Evolutionary conservation across 2,797 vertebrate species (phyloP).

Genomic region (Coluber constrictor): DNA sequence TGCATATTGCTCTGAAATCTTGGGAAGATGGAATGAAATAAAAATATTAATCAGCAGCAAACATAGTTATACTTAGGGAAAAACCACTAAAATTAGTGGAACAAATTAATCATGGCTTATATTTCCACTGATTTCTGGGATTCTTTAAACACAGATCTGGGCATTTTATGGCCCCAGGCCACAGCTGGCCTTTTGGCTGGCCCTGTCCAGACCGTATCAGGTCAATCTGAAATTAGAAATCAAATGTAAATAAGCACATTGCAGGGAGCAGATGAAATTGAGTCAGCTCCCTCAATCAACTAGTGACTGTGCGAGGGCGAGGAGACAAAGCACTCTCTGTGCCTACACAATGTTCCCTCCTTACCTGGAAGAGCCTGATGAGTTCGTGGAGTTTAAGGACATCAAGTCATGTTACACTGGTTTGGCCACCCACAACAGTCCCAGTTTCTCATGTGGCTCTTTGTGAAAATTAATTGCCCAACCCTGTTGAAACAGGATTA

Average conservation of each 20-base stretch:
- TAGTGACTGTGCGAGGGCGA: neutral
- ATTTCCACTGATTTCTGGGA: neutral
- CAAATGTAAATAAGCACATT: neutral
- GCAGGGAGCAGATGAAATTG: neutral
- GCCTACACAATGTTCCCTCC: neutral
- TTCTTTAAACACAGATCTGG: neutral
- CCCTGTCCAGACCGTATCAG: neutral
- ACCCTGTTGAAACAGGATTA: too few relatives aligned
- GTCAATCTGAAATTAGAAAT: neutral
- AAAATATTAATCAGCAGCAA: neutral
- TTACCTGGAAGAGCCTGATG: neutral
- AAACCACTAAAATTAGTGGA: neutral
- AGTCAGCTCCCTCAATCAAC: neutral
- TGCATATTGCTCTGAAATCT: too few relatives aligned
- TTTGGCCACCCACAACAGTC: too few relatives aligned
- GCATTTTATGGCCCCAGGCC: neutral
- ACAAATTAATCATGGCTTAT: neutral
- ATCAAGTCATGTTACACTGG: too few relatives aligned
- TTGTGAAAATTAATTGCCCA: too few relatives aligned
- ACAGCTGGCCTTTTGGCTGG: neutral
- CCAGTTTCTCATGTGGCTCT: too few relatives aligned
- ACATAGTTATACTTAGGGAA: neutral
- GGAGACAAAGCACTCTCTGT: neutral
- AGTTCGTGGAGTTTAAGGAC: too few relatives aligned
- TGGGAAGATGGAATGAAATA: neutral